Conservation (phyloP, 2,888 invertebrate genomes). For the Podabrus alpinus region DNA sequence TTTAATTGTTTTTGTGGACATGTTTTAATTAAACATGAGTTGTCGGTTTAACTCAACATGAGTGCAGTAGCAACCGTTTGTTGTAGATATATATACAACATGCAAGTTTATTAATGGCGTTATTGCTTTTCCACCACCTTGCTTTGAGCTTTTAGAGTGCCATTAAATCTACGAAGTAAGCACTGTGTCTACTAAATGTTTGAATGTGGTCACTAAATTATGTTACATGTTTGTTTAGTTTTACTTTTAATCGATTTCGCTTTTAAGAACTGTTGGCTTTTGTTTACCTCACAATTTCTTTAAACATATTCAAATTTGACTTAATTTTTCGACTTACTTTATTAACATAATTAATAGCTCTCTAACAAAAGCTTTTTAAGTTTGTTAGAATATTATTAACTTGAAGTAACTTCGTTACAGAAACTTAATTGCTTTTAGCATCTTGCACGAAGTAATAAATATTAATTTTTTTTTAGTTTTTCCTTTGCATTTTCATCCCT, state of each 20-base stretch:
- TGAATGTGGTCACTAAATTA: conserved; percentile 3
- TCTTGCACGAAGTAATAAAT: background rate
- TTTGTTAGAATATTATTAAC: background rate
- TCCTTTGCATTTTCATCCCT: no score
- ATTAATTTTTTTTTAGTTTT: background rate
- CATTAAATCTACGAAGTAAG: conserved; percentile 13
- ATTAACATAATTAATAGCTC: background rate
- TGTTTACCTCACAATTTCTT: background rate
- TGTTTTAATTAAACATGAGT: background rate
- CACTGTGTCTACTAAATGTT: conserved; percentile 10
- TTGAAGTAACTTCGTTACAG: background rate
- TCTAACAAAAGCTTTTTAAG: background rate
- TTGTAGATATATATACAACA: conserved; percentile 3
- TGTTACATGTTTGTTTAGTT: background rate
- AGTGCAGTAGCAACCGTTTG: background rate
- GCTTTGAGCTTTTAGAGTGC: conserved; percentile 18
- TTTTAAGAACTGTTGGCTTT: background rate
- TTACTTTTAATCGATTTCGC: background rate
- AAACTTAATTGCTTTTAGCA: background rate
- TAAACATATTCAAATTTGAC: background rate
- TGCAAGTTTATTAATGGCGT: conserved; percentile 22
- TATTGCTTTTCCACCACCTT: conserved; percentile 16
- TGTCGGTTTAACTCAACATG: background rate
- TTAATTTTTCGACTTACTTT: background rate
- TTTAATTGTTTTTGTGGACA: background rate